Conservation (phyloP, 2,888 invertebrate species). For the Apotomis turbidana region DNA sequence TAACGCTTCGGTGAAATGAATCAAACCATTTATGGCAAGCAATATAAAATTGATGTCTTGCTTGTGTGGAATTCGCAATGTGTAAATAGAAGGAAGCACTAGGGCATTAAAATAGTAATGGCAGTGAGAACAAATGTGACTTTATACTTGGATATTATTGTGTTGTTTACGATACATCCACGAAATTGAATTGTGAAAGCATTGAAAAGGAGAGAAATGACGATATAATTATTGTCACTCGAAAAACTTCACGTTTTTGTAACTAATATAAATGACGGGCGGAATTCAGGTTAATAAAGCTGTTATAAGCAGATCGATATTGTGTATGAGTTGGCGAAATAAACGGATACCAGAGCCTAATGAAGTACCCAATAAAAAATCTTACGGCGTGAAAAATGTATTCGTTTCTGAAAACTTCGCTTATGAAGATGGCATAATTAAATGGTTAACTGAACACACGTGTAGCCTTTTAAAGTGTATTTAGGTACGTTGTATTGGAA, state of each 20-base stretch:
- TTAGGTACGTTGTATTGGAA: slow-evolving; percentile 26
- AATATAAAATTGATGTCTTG: slow-evolving; percentile 14
- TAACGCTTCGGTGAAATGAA: slow-evolving; percentile 13
- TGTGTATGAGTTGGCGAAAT: not conserved
- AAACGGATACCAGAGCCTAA: slow-evolving; percentile 2
- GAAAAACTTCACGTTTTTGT: too few species aligned
- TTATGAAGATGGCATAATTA: slow-evolving; percentile 21
- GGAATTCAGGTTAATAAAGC: not conserved
- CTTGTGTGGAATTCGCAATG: not conserved
- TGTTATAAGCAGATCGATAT: not conserved
- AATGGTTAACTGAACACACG: slow-evolving; percentile 34
- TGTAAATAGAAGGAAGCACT: not conserved
- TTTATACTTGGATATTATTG: too few species aligned
- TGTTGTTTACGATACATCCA: not conserved
- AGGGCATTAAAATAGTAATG: not conserved
- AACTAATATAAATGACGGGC: not conserved
- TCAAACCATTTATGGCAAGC: slow-evolving; percentile 1
- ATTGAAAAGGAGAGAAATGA: too few species aligned
- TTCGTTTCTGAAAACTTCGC: slow-evolving; percentile 1
- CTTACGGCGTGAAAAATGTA: slow-evolving; percentile 1
- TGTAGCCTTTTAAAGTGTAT: slow-evolving; percentile 20
- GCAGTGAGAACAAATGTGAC: not conserved
- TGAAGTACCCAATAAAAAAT: slow-evolving; percentile 20
- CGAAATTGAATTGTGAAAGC: not conserved
- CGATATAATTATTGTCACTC: too few species aligned